phyloP scores from a whole-genome alignment of 2,797 vertebrate species.

The Manis pentadactyla region DNA sequence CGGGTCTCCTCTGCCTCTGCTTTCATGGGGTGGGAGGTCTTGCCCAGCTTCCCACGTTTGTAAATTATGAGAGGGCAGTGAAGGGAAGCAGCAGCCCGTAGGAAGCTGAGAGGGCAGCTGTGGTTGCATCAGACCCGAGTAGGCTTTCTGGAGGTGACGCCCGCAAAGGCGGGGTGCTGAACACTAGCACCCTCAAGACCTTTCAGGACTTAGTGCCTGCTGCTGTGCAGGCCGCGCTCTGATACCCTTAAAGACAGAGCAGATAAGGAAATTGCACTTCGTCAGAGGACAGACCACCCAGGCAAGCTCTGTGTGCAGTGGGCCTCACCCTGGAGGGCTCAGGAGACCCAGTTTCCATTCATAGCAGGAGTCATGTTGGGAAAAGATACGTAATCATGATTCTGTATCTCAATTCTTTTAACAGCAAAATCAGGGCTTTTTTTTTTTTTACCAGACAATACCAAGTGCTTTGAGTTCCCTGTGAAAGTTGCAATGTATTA shows the following conservation, averaged over 20 bases:
- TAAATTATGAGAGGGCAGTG: background rate
- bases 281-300: background rate
- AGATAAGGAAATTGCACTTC: background rate
- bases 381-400: background rate
- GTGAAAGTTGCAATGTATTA: background rate
- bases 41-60: background rate
- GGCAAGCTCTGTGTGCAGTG: accelerated
- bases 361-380: background rate
- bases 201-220: background rate
- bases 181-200: background rate
- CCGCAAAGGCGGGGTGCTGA: background rate
- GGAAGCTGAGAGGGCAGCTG: background rate
- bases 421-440: background rate
- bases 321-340: background rate
- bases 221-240: background rate
- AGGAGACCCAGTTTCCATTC: background rate
- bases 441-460: too few species aligned
- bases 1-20: background rate
- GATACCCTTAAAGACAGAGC: background rate
- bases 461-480: background rate
- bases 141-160: background rate
- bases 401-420: background rate
- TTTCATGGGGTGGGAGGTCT: slow-evolving; percentile 2
- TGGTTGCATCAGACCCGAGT: too few species aligned
- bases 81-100: background rate